Percentiles rank a stretch among this genome's conserved stretches.
phyloP scores from a whole-genome alignment of 2,113 vertebrate species.

The Phycodurus eques region DNA sequence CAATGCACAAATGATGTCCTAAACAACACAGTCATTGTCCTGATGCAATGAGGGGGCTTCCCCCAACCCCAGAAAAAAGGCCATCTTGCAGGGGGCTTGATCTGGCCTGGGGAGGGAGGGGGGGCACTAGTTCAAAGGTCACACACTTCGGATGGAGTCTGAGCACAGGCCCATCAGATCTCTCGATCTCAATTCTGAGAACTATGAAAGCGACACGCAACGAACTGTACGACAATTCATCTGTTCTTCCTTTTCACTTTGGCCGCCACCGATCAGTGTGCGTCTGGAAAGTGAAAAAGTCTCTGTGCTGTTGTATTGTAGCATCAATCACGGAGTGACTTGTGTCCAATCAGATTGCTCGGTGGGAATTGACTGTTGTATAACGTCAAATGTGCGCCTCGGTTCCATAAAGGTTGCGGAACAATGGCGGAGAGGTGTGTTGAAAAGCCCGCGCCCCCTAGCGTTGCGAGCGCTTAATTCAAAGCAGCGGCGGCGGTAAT shows the following conservation, averaged over 20 bases:
- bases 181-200: constrained; percentile 39
- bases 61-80: constrained; percentile 50
- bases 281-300: not conserved
- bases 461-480: not conserved
- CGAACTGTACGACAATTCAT: not conserved
- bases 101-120: constrained; percentile 17
- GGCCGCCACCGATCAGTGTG: not conserved
- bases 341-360: no score
- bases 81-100: constrained; percentile 62
- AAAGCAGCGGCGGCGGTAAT: constrained; percentile 16
- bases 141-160: constrained; percentile 52
- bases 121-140: constrained; percentile 57
- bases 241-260: not conserved
- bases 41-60: constrained; percentile 30
- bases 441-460: not conserved
- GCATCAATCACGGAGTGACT: no score
- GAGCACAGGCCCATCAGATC: constrained; percentile 32
- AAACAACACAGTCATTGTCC: constrained; percentile 71
- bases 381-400: not conserved
- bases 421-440: not conserved
- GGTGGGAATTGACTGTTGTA: not conserved
- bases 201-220: not conserved
- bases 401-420: not conserved
- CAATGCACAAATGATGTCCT: constrained; percentile 54
- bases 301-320: no score